A percentile compares a stretch with the other conserved stretches of the same genome.
These are phyloP conservation scores for Agapetus fuscipes DNA, from an alignment of 2,888 invertebrate species.

Conservation along the genomic window DNA sequence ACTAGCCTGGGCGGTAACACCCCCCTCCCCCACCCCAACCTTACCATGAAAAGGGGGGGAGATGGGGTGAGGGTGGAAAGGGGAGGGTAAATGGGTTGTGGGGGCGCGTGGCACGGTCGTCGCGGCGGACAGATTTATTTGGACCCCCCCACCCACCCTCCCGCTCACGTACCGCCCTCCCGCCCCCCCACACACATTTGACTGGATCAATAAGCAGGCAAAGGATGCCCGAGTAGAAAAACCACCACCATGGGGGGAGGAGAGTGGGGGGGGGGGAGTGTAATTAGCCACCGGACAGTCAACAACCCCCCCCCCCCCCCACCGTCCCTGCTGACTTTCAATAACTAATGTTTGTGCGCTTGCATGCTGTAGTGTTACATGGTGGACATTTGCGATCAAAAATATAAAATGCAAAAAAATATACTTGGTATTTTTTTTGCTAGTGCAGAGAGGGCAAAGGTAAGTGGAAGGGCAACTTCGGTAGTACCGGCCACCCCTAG, in stretches of 20 bases:
- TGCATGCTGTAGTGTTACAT: too few species aligned
- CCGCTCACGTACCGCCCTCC: constrained; percentile 17
- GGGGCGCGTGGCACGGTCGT: constrained; percentile 28
- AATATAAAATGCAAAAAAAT: too few species aligned
- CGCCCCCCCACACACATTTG: constrained; percentile 48
- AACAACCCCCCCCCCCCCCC: constrained; percentile 47
- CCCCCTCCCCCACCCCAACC: too few species aligned
- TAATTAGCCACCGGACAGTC: constrained; percentile 20
- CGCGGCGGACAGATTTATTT: constrained; percentile 51
- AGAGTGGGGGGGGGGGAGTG: not conserved
- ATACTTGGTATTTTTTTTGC: too few species aligned
- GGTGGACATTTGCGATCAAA: too few species aligned
- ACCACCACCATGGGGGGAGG: constrained; percentile 33
- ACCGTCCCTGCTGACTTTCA: constrained; percentile 24
- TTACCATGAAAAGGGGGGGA: too few species aligned
- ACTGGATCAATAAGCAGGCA: constrained; percentile 53
- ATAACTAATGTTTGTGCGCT: too few species aligned
- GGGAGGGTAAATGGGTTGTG: constrained; percentile 23
- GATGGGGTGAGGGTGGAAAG: constrained; percentile 29
- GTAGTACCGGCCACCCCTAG: too few species aligned
- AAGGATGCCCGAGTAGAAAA: constrained; percentile 53
- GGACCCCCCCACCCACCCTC: constrained; percentile 34
- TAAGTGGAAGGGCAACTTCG: too few species aligned
- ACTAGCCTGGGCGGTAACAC: constrained; percentile 16
- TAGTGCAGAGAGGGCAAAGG: too few species aligned